A percentile compares a stretch with the other conserved stretches of the same genome.
Conservation (phyloP, 2,888 invertebrate species). For the Onchidella celtica region DNA sequence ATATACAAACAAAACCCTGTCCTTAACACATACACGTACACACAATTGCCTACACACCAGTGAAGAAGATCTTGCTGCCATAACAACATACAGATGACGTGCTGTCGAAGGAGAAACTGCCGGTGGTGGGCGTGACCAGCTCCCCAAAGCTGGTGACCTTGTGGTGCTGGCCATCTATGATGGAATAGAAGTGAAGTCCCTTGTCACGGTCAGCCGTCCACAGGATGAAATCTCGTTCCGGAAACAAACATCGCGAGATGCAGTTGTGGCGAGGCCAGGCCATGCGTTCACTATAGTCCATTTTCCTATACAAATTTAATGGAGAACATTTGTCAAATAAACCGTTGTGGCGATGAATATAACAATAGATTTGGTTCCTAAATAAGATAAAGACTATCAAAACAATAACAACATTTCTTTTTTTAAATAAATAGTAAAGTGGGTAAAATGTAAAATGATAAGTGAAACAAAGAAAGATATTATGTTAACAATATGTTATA, state of each 20-base stretch:
- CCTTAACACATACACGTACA: no score
- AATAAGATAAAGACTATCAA: no score
- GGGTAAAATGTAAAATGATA: no score
- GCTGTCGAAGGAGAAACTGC: conserved; percentile 45
- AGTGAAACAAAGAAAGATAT: no score
- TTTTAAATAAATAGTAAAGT: not conserved
- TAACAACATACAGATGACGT: conserved; percentile 48
- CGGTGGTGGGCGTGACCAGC: conserved; percentile 16
- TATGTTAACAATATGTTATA: no score
- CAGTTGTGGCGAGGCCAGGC: conserved; percentile 50
- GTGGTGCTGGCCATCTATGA: conserved; percentile 47
- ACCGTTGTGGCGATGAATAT: no score
- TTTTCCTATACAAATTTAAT: conserved; percentile 12
- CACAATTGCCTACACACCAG: conserved; percentile 24
- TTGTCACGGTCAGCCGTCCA: conserved; percentile 51
- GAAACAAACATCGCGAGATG: conserved; percentile 43
- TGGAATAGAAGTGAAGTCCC: conserved; percentile 50
- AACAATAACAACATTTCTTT: no score
- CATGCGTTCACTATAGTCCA: conserved; percentile 45
- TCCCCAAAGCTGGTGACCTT: conserved; percentile 47
- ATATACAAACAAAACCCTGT: no score
- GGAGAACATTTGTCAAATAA: no score
- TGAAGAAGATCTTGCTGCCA: conserved; percentile 43
- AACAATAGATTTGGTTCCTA: no score
- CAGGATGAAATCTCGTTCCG: conserved; percentile 43